phyloP scores from a whole-genome alignment of 2,888 invertebrate species.

The Cephus spinipes region DNA sequence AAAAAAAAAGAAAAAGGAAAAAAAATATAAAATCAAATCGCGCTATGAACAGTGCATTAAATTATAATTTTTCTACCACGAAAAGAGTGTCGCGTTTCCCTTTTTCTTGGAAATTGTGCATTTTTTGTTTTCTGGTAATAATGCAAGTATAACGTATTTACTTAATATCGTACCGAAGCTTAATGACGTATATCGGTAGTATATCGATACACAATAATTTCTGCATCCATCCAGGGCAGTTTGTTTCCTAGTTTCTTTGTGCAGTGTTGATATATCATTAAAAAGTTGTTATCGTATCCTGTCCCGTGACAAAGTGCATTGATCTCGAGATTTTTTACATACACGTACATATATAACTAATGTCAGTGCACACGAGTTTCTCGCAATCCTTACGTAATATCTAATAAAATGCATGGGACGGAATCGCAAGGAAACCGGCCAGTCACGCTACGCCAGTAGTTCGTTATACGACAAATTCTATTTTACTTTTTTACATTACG shows the following conservation, averaged over 20 bases:
- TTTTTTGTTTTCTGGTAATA: background rate
- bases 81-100: background rate
- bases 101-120: background rate
- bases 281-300: background rate
- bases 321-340: slow-evolving; percentile 35
- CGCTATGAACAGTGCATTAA: background rate
- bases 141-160: background rate
- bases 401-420: slow-evolving; percentile 36
- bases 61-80: background rate
- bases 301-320: slow-evolving; percentile 37
- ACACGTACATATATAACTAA: slow-evolving; percentile 2
- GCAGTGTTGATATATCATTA: background rate
- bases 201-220: background rate
- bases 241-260: background rate
- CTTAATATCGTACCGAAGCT: background rate
- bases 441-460: slow-evolving; percentile 31
- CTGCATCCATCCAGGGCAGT: background rate
- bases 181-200: background rate
- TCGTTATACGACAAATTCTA: background rate
- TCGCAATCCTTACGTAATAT: slow-evolving; percentile 35
- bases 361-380: background rate
- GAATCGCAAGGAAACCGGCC: slow-evolving; percentile 33
- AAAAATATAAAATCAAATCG: background rate
- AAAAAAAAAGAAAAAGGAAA: background rate
- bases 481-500: background rate